A percentile compares a stretch with the other conserved stretches of the same genome.
These are phyloP conservation scores for Megaceryle maxima DNA, from an alignment of 2,113 vertebrate genomes.

Conservation along the genomic window DNA sequence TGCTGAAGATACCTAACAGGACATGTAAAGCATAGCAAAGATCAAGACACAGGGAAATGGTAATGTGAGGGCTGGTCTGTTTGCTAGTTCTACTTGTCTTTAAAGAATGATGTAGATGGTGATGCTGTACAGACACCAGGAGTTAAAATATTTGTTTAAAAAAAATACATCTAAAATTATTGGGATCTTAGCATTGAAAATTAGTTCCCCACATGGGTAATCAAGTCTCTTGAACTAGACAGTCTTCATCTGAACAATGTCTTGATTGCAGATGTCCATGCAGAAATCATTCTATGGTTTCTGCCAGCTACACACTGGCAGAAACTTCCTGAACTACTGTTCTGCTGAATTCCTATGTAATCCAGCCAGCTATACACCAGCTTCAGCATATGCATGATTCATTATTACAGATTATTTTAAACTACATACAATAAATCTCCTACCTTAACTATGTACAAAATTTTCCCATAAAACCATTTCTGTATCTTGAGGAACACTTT, in stretches of 20 bases:
- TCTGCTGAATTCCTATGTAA: not conserved
- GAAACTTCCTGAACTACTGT: not conserved
- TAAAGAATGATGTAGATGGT: not conserved
- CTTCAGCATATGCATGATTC: not conserved
- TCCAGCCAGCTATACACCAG: not conserved
- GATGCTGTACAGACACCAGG: not conserved
- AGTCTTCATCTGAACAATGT: not conserved
- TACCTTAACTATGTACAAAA: not conserved
- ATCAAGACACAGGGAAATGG: not conserved
- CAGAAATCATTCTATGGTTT: not conserved
- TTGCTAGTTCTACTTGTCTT: not conserved
- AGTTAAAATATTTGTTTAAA: not conserved
- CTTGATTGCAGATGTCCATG: accelerated
- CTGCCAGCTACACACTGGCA: not conserved
- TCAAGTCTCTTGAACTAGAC: not conserved
- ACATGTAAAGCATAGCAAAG: not conserved
- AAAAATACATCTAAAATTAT: not conserved
- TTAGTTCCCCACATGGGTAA: not conserved
- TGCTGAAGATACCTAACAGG: not conserved
- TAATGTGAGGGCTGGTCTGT: not conserved
- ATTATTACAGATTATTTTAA: not conserved
- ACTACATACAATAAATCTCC: not conserved
- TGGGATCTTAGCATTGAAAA: not conserved
- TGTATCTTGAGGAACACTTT: not conserved
- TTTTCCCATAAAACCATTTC: not conserved